These are phyloP conservation scores for Rhamphomyia laevipes DNA, from an alignment of 2,888 invertebrate genomes.

Conservation along the genomic window DNA sequence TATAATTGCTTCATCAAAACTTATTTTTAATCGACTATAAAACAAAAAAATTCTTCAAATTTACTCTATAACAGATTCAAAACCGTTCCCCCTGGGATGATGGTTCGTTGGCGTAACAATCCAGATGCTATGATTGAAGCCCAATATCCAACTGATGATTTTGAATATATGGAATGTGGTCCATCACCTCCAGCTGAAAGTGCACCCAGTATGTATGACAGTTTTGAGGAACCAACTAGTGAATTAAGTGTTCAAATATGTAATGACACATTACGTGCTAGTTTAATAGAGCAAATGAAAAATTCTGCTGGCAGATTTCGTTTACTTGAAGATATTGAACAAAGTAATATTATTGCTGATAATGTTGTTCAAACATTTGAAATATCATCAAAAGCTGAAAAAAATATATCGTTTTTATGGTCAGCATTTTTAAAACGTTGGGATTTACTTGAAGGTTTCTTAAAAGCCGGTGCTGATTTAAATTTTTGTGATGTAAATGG, in stretches of 20 bases:
- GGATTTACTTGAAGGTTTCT: slow-evolving; percentile 50
- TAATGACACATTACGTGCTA: slow-evolving; percentile 59
- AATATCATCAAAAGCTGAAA: slow-evolving; percentile 51
- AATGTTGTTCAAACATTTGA: slow-evolving; percentile 43
- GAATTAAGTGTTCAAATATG: slow-evolving; percentile 62
- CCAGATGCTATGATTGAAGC: slow-evolving; percentile 48
- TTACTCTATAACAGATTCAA: slow-evolving; percentile 35
- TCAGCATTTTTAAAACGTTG: slow-evolving; percentile 59
- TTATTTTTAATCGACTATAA: no score
- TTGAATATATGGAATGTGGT: slow-evolving; percentile 68
- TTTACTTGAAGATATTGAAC: slow-evolving; percentile 63
- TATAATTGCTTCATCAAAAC: no score
- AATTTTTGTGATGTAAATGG: slow-evolving; percentile 61
- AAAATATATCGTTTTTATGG: slow-evolving; percentile 61
- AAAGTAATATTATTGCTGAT: slow-evolving; percentile 48
- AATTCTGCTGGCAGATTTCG: slow-evolving; percentile 53
- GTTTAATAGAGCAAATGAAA: slow-evolving; percentile 63
- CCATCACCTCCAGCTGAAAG: slow-evolving; percentile 71
- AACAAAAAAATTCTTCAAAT: no score
- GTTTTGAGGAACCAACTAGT: slow-evolving; percentile 60
- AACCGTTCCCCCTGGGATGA: slow-evolving; percentile 37
- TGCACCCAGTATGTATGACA: slow-evolving; percentile 70
- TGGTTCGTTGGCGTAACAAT: slow-evolving; percentile 49
- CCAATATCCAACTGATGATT: slow-evolving; percentile 53
- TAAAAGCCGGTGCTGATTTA: slow-evolving; percentile 57